Base-by-base conservation (phyloP, 1,140 invertebrate species). In the Scaptomyza hsui region DNA sequence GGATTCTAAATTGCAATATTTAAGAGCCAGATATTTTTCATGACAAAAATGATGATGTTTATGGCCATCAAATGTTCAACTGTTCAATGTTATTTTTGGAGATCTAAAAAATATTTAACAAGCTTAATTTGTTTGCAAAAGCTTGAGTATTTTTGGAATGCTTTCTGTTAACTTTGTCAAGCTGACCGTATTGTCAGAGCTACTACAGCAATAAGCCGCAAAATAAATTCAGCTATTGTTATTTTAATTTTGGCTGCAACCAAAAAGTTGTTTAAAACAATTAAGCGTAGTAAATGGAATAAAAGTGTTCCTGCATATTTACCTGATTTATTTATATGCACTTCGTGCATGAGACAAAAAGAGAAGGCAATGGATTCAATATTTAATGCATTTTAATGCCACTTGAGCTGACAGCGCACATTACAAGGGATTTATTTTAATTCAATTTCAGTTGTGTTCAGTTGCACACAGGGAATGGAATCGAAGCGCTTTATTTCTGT, bases 331-430 rank as follows among this genome's bases (percentile, higher is more conserved):
- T 77, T 81, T 85, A 74, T 86, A 80, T 70, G 64, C 72, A 85
- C 67, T 85, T 76, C 65, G 9, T 53, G 35, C 63, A 53, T 48
- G 74, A n/a, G n/a, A 49, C 32, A 15, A 39, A n/a, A 42, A n/a
- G 9, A 37, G 26, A 29, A 29, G 7, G 7, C 26, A 29, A 9
- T 24, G 26, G 12, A 63, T 79, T 64, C 16, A 64, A 68, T 72
- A 72, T 68, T 80, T 77, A 85, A 86, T 81, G 73, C 72, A 61
- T 68, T 85, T 85, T 86, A 81, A 85, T 80, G 77, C 53, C 81
- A 71, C 73, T 86, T 74, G 64, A 77, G 65, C 77, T 70, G 76
- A 77, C 73, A 64, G 60, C 41, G 29, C 29, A 51, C 71, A 75
- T 67, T 67, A 70, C 53, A 52, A 7, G 18, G 42, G 65, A 59